Percentiles rank a stretch among this genome's conserved stretches.
Conservation (phyloP, 2,888 invertebrate genomes). For the Drosophila anomalata region DNA sequence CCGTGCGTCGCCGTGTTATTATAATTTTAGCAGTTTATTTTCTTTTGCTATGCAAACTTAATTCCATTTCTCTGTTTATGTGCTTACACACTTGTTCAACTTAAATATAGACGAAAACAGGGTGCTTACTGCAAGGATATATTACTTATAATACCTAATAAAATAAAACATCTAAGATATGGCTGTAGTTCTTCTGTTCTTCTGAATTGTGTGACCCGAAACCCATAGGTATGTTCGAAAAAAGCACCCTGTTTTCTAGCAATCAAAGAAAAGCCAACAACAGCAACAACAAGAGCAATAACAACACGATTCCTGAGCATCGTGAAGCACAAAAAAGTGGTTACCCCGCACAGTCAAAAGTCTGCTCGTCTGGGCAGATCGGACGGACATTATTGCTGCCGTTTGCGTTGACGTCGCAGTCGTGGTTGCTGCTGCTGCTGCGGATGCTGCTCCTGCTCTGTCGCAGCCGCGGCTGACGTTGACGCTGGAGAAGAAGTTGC, state of each 20-base stretch:
- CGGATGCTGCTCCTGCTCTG: background rate
- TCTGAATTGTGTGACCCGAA: no score
- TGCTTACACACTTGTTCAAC: slow-evolving; percentile 77
- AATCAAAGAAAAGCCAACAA: slow-evolving; percentile 70
- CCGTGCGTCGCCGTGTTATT: slow-evolving; percentile 60
- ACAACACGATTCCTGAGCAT: slow-evolving; percentile 38
- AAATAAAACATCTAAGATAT: no score
- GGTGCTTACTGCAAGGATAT: slow-evolving; percentile 42
- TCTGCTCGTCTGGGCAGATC: slow-evolving; percentile 73
- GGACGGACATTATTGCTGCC: slow-evolving; percentile 69
- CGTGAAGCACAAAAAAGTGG: slow-evolving; percentile 74
- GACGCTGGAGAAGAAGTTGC: slow-evolving; percentile 38
- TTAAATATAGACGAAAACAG: slow-evolving; percentile 65
- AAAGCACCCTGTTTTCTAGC: slow-evolving; percentile 63
- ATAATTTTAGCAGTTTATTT: slow-evolving; percentile 78
- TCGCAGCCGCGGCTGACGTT: slow-evolving; percentile 47
- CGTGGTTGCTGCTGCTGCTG: slow-evolving; percentile 43
- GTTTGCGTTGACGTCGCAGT: slow-evolving; percentile 45
- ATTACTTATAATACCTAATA: no score
- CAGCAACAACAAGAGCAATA: slow-evolving; percentile 31
- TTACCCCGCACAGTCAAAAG: slow-evolving; percentile 76
- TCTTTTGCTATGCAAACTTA: slow-evolving; percentile 79
- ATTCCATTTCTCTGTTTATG: slow-evolving; percentile 81
- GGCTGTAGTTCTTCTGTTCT: no score
- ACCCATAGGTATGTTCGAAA: background rate